phyloP scores from a whole-genome alignment of 2,797 vertebrate genomes.

The Poecile montanus region DNA sequence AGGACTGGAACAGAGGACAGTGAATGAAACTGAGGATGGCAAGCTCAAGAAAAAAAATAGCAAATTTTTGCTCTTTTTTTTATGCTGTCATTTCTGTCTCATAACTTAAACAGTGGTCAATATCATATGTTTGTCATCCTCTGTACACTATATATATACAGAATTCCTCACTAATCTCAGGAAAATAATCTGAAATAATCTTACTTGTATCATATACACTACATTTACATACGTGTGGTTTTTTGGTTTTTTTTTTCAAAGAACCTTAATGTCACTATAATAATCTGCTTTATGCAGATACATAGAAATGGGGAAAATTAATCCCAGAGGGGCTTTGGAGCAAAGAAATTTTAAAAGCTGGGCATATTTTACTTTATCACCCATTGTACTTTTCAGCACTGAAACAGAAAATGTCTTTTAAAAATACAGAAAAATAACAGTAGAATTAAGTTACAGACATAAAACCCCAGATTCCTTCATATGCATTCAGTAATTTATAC shows the following conservation, averaged over 20 bases:
- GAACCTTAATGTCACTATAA: background rate
- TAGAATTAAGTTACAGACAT: background rate
- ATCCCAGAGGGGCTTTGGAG: background rate
- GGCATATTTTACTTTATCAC: background rate
- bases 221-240: background rate
- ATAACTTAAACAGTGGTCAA: background rate
- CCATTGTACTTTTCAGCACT: background rate
- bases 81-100: background rate
- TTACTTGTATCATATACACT: background rate
- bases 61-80: background rate
- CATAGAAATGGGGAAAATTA: background rate
- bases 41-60: background rate
- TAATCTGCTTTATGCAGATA: background rate
- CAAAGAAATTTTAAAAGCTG: conserved; percentile 8
- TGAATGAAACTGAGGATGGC: background rate
- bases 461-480: background rate
- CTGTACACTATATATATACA: background rate
- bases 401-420: background rate
- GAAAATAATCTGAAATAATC: background rate
- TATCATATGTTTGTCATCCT: background rate
- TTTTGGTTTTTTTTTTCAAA: background rate
- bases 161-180: background rate
- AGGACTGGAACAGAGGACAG: background rate
- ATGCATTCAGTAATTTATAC: background rate
- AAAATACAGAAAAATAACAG: background rate